Base-by-base conservation (phyloP, 2,113 vertebrate genomes). In the Nannospalax galili region DNA sequence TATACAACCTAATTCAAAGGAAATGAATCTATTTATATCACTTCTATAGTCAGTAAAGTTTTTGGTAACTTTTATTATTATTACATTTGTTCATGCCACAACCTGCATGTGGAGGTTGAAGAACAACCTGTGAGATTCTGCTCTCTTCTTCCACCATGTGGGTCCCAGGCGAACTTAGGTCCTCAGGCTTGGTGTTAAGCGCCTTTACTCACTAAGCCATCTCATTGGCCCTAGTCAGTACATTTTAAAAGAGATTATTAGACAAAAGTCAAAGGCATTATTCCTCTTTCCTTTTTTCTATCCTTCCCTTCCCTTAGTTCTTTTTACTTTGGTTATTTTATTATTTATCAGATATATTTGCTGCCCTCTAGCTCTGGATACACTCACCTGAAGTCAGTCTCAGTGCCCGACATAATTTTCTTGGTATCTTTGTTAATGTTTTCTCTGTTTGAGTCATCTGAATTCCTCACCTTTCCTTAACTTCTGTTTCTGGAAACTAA, bases 281-380 rank as follows among this genome's bases (percentile, higher is more conserved):
- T 28, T 65, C 3, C 28, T 16, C 35, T 60, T 22, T 30, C 37
- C 8, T 56, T 16, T 16, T 26, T 19, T 28, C 20, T 35, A 15
- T 28, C 22, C n/a, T 28, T 62, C 37, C 26, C 28, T 11, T 56
- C 4, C 16, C 22, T 9, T 8, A 19, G 2, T 15, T 32, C 17
- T 58, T 91, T 52, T 45, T 32, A 40, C 37, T 42, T 91, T 92
- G 52, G 24, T 42, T 60, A 65, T 92, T 84, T 96, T 93, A 69
- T 80, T 10, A 82, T 42, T 92, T 74, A 45, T 58, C n/a, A 88
- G 72, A 22, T 94, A 28, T 24, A 65, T 65, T 62, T 82, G 80
- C 80, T 85, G 30, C 22, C 40, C 56, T 3, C 62, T 48, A 94
- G 52, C 77, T 62, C 8, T 65, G 62, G 67, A 24, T 19, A 42